Percentiles rank a stretch among this genome's conserved stretches.
Evolutionary conservation across 2,113 vertebrate genomes (phyloP).

Genomic region (Indicator maculatus): DNA sequence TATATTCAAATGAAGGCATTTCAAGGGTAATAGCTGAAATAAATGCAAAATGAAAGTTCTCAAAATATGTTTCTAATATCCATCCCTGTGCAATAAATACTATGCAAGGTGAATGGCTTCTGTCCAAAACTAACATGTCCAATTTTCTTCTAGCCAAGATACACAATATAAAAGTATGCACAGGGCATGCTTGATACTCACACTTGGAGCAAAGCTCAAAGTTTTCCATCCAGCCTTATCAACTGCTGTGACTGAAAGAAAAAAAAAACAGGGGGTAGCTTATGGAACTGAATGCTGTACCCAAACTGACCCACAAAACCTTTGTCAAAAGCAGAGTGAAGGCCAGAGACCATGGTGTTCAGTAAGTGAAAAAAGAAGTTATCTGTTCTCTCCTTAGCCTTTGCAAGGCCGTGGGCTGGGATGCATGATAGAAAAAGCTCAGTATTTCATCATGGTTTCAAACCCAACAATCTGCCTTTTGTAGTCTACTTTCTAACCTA

Average conservation of each 20-base stretch:
- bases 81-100: constrained; percentile 35
- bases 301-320: neutral
- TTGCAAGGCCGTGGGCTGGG: neutral
- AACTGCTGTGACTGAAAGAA: neutral
- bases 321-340: neutral
- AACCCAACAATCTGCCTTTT: neutral
- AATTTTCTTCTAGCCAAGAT: constrained; percentile 54
- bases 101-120: constrained; percentile 63
- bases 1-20: constrained; percentile 55
- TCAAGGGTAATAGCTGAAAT: constrained; percentile 32
- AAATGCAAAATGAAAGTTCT: constrained; percentile 36
- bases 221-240: constrained; percentile 37
- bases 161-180: constrained; percentile 54
- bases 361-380: neutral
- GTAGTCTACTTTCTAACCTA: neutral
- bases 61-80: constrained; percentile 60
- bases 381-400: neutral
- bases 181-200: neutral
- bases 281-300: neutral
- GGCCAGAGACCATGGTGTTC: neutral
- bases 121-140: constrained; percentile 56
- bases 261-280: neutral
- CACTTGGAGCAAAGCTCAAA: constrained; percentile 17
- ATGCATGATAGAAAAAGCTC: neutral
- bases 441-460: neutral